Evolutionary conservation across 2,113 vertebrate genomes (phyloP), one percentile per base, ranked within the genome.

Genomic region (Prietella phreatophila): DNA sequence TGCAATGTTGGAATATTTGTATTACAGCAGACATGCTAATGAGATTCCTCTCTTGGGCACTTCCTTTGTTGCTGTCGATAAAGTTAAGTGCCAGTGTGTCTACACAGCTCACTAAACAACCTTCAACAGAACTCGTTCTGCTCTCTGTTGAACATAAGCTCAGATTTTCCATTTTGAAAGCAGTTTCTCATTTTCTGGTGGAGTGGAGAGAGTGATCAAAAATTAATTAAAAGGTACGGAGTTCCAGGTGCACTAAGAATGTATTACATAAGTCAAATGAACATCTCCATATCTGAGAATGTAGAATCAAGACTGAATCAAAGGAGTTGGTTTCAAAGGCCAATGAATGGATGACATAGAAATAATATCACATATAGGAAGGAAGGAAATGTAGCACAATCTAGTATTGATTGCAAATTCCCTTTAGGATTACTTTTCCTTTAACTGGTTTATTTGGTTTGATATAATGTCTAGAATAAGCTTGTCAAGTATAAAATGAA

Each of bases 301-400:
- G 67, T 53, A 2, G 19, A 79, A 85, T 67, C 82, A 86, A 90
- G 7, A 80, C 17, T 5, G 11, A 42, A 5, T 7, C 42, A 2
- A 88, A 91, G 88, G 89, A 84, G 71, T 86, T 91, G 81, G 27
- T 53, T 81, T 81, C 15, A 86, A 86, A 86, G 75, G 39, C 10
- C 39, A 63, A 30, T 80, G 42, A 80, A 67, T 36, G 30, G 47
- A 86, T 80, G n/a, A 65, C 27, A 79, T 17, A 30, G n/a, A 17
- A 76, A 78, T 53, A 79, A 60, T 79, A 79, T 86, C 42, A 79
- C 27, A 86, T 55, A 53, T 4, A 22, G 30, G 55, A 81, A 56
- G 53, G 17, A 11, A 33, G 14, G n/a, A 81, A 56, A 81, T 81
- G 15, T 13, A 58, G 14, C 27, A 25, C 27, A 53, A 19, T 55